phyloP scores from a whole-genome alignment of 2,113 vertebrate species.

The Antechinus flavipes region DNA sequence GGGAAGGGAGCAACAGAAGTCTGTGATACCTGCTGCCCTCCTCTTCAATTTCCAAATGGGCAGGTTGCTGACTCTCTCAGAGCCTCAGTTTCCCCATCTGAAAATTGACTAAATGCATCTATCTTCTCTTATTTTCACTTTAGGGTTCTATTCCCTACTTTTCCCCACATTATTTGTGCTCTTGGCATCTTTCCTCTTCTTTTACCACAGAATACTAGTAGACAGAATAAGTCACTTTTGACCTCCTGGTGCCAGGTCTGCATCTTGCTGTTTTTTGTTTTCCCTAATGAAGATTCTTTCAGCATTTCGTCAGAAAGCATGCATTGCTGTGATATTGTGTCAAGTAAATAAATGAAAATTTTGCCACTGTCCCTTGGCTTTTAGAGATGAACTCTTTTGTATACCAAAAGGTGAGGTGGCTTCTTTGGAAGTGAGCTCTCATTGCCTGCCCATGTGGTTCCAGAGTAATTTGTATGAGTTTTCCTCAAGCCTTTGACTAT shows the following conservation, averaged over 20 bases:
- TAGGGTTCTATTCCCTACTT: too few species aligned
- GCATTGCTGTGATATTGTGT: not conserved
- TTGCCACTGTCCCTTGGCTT: not conserved
- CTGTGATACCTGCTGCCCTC: not conserved
- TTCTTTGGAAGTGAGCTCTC: conserved; percentile 31
- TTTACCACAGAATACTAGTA: too few species aligned
- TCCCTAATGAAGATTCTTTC: not conserved
- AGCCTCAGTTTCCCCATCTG: not conserved
- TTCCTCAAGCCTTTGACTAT: conserved; percentile 14
- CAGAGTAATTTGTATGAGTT: conserved; percentile 34
- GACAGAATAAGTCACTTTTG: too few species aligned
- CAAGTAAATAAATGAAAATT: not conserved
- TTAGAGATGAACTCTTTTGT: not conserved
- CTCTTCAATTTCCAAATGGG: not conserved
- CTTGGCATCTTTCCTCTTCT: too few species aligned
- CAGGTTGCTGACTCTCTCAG: not conserved
- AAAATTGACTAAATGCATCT: not conserved
- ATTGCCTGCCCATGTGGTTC: conserved; percentile 48
- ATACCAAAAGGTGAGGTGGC: not conserved
- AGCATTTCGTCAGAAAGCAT: not conserved
- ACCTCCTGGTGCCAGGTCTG: too few species aligned
- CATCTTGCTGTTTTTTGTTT: too few species aligned
- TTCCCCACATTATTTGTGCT: too few species aligned
- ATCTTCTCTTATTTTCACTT: not conserved
- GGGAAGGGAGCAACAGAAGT: not conserved